Base-by-base conservation (phyloP, 2,797 vertebrate species). In the Trematomus bernacchii region DNA sequence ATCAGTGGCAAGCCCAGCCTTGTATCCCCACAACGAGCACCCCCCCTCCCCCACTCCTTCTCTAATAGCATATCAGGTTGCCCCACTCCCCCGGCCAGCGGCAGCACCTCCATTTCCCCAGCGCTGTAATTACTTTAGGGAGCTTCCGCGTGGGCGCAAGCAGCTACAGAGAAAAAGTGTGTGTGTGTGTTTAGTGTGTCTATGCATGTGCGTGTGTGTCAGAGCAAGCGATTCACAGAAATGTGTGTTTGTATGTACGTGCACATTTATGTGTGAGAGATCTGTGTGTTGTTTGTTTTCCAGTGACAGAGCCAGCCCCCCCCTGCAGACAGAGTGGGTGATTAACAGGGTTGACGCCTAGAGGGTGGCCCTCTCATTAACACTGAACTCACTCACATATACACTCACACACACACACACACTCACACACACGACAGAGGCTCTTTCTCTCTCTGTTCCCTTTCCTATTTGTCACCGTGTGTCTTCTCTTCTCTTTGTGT, bases 11-110 rank as follows among this genome's bases (percentile, higher is more conserved):
- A 64, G 82, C 85, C 77, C 14, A 18, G 82, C 83, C 80, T 84
- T 85, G 88, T 89, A 89, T 88, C 81, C 81, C 83, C 82, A 81
- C 77, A 67, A 77, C 73, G 12, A 50, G 13, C 23, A 58, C 23
- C 27, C 37, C 51, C 69, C 14, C 12, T 21, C 19, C 37, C 37
- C 33, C 73, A 53, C 74, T 81, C 75, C 78, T 76, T 54, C 82
- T 88, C 87, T 94, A 95, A 95, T 94, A 92, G 91, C 90, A 92
- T 95, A 94, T 95, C 93, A 80, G 92, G 92, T 95, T 94, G 84
- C 87, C 83, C 88, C 82, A 79, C 89, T 89, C 92, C 88, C 84
- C 84, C 43, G 19, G 85, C 87, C 86, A 87, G 83, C 76, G 47
- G 89, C 90, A 78, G 87, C 87, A 90, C 91, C 91, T 92, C 93